Evolutionary conservation across 2,797 vertebrate species (phyloP).

Genomic region (Lates japonicus): DNA sequence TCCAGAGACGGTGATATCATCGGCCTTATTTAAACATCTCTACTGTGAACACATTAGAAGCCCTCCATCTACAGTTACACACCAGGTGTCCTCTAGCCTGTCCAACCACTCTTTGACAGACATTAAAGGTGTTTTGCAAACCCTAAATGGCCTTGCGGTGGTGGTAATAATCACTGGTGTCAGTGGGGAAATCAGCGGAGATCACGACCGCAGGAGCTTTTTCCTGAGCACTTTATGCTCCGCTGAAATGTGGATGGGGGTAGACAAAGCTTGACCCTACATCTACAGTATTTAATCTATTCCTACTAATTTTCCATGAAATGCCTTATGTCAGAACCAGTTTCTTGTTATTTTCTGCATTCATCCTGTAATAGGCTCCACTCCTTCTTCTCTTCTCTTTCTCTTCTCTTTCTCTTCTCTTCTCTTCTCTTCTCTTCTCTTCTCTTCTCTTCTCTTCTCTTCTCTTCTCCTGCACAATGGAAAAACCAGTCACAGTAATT

Average conservation of each 20-base stretch:
- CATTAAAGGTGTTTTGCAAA: constrained; percentile 39
- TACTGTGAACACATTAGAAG: constrained; percentile 35
- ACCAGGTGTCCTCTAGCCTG: constrained; percentile 58
- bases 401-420: neutral
- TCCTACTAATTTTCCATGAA: constrained; percentile 36
- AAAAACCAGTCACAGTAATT: constrained; percentile 63
- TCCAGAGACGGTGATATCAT: constrained; percentile 62
- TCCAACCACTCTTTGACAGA: constrained; percentile 40
- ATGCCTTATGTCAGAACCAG: constrained; percentile 19
- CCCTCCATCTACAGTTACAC: constrained; percentile 21
- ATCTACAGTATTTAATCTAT: constrained; percentile 35
- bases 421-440: constrained; percentile 5
- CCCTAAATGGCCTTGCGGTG: constrained; percentile 44
- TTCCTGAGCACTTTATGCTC: constrained; percentile 24
- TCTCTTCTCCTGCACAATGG: constrained; percentile 25
- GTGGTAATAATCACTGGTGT: constrained; percentile 60
- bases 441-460: neutral
- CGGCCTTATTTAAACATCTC: constrained; percentile 47
- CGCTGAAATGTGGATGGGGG: constrained; percentile 4
- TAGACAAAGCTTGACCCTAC: constrained; percentile 15
- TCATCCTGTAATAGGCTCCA: neutral
- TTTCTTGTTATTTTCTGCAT: constrained; percentile 25
- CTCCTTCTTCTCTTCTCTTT: neutral
- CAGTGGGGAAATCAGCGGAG: constrained; percentile 45
- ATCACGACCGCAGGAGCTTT: constrained; percentile 44